These are phyloP conservation scores for Branchinecta lynchi DNA, from an alignment of 1,140 invertebrate species.

Conservation along the genomic window DNA sequence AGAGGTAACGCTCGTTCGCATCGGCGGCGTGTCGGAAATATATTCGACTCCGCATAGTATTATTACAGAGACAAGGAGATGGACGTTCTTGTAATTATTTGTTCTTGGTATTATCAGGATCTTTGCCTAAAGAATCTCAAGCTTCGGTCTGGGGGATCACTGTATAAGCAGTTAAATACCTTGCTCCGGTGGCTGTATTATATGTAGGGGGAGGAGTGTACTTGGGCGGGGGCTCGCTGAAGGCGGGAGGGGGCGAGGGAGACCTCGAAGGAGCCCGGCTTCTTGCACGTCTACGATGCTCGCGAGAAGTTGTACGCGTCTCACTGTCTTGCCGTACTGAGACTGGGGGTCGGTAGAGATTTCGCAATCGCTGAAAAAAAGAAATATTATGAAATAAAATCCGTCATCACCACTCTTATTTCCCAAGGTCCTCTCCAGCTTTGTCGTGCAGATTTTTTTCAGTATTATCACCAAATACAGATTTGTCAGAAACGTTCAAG, in stretches of 20 bases:
- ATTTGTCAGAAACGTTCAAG: no score
- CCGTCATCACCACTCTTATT: no score
- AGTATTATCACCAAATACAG: no score
- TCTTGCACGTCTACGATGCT: constrained; percentile 12
- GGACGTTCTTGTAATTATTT: no score
- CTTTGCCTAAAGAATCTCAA: constrained; percentile 13
- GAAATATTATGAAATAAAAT: no score
- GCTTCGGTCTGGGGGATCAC: constrained; percentile 12
- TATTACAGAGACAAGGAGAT: no score
- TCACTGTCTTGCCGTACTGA: constrained; percentile 32
- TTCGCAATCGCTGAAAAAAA: constrained; percentile 47
- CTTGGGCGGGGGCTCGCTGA: constrained; percentile 72
- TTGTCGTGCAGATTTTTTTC: no score
- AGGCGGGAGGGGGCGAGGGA: constrained; percentile 26
- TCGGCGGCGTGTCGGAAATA: no score
- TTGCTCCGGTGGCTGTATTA: constrained; percentile 68
- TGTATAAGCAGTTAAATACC: constrained; percentile 25
- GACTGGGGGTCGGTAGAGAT: constrained; percentile 49
- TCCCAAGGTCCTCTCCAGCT: no score
- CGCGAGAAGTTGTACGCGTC: constrained; percentile 25
- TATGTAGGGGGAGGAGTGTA: constrained; percentile 84
- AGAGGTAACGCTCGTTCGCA: no score
- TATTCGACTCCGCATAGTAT: no score
- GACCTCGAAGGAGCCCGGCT: constrained; percentile 11
- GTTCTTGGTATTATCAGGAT: no score